Conservation (phyloP, 2,113 vertebrate genomes). For the Entomyzon cyanotis region DNA sequence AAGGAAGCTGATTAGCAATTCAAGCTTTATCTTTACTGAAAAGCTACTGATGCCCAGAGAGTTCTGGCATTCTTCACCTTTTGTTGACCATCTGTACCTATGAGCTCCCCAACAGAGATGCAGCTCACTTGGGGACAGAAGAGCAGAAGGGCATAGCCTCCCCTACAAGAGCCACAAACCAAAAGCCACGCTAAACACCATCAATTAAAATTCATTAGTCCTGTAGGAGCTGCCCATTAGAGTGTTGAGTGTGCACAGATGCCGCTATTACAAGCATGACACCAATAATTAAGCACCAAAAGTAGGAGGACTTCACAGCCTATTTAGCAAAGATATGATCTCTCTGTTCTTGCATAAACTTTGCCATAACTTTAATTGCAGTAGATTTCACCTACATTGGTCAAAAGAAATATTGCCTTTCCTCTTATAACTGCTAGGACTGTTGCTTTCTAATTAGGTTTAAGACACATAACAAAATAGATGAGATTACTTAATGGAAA, state of each 20-base stretch:
- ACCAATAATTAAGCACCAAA: constrained; percentile 78
- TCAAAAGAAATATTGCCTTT: constrained; percentile 66
- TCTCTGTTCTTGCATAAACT: constrained; percentile 66
- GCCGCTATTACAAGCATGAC: constrained; percentile 72
- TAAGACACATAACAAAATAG: constrained; percentile 67
- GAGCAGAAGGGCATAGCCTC: constrained; percentile 77
- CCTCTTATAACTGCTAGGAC: constrained; percentile 33
- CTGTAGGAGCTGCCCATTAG: constrained; percentile 80
- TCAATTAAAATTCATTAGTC: constrained; percentile 89
- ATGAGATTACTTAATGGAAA: constrained; percentile 58
- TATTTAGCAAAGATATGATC: constrained; percentile 75
- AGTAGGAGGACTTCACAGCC: constrained; percentile 74
- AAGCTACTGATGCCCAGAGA: constrained; percentile 70
- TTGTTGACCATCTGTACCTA: constrained; percentile 89
- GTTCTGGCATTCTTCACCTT: constrained; percentile 76
- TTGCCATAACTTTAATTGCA: constrained; percentile 68
- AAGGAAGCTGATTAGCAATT: constrained; percentile 83
- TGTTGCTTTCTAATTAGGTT: constrained; percentile 72
- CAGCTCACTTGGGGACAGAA: constrained; percentile 69
- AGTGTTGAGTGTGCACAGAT: constrained; percentile 80
- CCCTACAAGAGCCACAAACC: constrained; percentile 66
- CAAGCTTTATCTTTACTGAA: constrained; percentile 75
- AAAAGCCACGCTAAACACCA: constrained; percentile 78
- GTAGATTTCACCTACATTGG: constrained; percentile 51
- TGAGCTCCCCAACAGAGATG: constrained; percentile 70